phyloP scores from a whole-genome alignment of 2,113 vertebrate species.

The Bagarius yarrelli region DNA sequence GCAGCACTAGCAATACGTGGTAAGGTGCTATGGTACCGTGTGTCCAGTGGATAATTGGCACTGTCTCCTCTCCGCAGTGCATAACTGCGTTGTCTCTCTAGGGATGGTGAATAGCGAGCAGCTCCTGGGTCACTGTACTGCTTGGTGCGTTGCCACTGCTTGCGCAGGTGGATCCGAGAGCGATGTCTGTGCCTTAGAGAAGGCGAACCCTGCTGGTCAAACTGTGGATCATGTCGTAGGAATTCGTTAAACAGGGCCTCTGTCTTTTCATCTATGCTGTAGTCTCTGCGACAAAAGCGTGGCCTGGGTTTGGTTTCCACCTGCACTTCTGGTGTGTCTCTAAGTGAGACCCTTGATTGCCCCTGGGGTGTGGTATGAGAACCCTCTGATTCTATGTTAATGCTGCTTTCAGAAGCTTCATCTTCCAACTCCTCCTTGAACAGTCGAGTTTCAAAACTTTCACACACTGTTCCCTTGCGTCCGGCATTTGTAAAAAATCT shows the following conservation, averaged over 20 bases:
- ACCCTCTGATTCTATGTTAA: slow-evolving; percentile 31
- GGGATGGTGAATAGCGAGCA: slow-evolving; percentile 71
- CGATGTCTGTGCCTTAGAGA: slow-evolving; percentile 75
- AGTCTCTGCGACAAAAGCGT: slow-evolving; percentile 81
- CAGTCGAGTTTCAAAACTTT: slow-evolving; percentile 77
- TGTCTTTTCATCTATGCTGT: slow-evolving; percentile 96
- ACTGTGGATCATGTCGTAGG: slow-evolving; percentile 89
- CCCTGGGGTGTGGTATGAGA: not conserved
- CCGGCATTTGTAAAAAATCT: slow-evolving; percentile 85
- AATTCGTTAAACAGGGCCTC: slow-evolving; percentile 96
- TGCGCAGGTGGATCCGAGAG: slow-evolving; percentile 83
- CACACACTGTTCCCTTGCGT: slow-evolving; percentile 83
- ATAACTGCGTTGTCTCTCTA: slow-evolving; percentile 77
- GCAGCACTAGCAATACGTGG: slow-evolving; percentile 80
- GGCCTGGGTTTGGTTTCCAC: slow-evolving; percentile 48
- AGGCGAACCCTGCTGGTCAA: slow-evolving; percentile 80
- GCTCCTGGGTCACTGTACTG: slow-evolving; percentile 92
- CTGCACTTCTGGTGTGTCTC: slow-evolving; percentile 46
- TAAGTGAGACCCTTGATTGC: slow-evolving; percentile 25
- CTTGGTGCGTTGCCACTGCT: slow-evolving; percentile 92
- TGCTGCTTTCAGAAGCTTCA: slow-evolving; percentile 54
- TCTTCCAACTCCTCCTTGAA: slow-evolving; percentile 75
- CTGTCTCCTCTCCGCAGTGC: slow-evolving; percentile 81
- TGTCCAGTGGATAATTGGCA: slow-evolving; percentile 81
- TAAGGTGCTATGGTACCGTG: slow-evolving; percentile 76